Evolutionary conservation across 2,888 invertebrate species (phyloP), one percentile per base, ranked within the genome.

Genomic region (Drosophila tripunctata): DNA sequence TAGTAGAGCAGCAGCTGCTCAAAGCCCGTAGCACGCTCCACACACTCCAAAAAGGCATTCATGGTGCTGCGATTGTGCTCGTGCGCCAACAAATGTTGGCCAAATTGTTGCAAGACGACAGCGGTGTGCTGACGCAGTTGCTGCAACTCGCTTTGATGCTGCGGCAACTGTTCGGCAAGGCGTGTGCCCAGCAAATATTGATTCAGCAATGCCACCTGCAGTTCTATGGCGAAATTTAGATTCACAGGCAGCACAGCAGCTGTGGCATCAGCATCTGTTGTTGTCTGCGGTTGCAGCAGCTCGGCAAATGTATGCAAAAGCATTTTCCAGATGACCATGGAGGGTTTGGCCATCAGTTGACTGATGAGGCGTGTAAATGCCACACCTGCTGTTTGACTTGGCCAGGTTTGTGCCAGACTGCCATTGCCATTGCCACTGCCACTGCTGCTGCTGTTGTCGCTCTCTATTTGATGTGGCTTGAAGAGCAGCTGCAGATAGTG

Each of bases 321-420:
- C 2, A 88, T 86, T 41, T 90, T 89, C 91, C 91, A 91, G 10
- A 91, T 88, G 3, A 89, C 88, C 30, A 91, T 57, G 1, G 91
- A 90, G 1, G 90, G 90, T 51, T 90, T 91, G 1, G 90, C 88
- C 70, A 89, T 87, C 0, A 91, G 62, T 2, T 87, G 82, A 2
- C 87, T 81, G 1, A 91, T 73, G 0, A 91, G 78, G 30, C 88
- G 88, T 0, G 89, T 89, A 47, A 91, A 91, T 1, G 85, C 83
- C 3, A 61, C 60, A 0, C 91, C 91, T 0, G 88, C 89, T 1
- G 82, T 75, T 0, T 65, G 55, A 10, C 85, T 78, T 2, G 91
- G 90, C 90, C 91, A 91, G 4, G 50, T 58, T 22, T 85, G 85
- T 0, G 30, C 21, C 14, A 81, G 33, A 31, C 55, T 66, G 12